Conservation (phyloP, 2,113 vertebrate species). For the Brachypteracias leptosomus region DNA sequence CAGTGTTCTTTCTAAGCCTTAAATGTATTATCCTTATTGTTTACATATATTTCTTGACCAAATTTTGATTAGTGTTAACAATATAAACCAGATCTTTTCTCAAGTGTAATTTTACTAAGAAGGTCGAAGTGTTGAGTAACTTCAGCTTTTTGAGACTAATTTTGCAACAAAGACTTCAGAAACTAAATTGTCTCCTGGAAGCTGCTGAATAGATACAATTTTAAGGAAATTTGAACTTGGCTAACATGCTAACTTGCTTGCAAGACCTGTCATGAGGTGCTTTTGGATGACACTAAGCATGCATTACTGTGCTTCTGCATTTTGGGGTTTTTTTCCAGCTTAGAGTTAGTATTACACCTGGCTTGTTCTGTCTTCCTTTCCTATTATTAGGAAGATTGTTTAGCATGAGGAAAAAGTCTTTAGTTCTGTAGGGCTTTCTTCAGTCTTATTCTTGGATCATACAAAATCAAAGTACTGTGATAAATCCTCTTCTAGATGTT, state of each 20-base stretch:
- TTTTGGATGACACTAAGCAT: slow-evolving; percentile 17
- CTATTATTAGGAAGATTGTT: not conserved
- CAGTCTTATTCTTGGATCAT: not conserved
- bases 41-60: slow-evolving; percentile 77
- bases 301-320: not conserved
- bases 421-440: not conserved
- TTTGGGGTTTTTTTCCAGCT: not conserved
- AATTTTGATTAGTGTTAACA: slow-evolving; percentile 68
- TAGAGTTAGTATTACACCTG: not conserved
- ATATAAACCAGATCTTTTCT: not conserved
- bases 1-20: slow-evolving; percentile 88
- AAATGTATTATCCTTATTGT: slow-evolving; percentile 64
- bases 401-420: not conserved
- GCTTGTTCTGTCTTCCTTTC: not conserved
- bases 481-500: not conserved
- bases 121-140: slow-evolving; percentile 12
- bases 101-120: slow-evolving; percentile 5
- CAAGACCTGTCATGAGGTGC: not conserved
- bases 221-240: not conserved
- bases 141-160: slow-evolving; percentile 33
- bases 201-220: not conserved
- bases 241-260: not conserved
- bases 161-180: slow-evolving; percentile 8
- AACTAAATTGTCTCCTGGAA: not conserved
- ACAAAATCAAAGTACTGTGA: not conserved